A percentile compares a stretch with the other conserved stretches of the same genome.
Evolutionary conservation across 2,113 vertebrate genomes (phyloP).

Genomic region (Vulpes vulpes): DNA sequence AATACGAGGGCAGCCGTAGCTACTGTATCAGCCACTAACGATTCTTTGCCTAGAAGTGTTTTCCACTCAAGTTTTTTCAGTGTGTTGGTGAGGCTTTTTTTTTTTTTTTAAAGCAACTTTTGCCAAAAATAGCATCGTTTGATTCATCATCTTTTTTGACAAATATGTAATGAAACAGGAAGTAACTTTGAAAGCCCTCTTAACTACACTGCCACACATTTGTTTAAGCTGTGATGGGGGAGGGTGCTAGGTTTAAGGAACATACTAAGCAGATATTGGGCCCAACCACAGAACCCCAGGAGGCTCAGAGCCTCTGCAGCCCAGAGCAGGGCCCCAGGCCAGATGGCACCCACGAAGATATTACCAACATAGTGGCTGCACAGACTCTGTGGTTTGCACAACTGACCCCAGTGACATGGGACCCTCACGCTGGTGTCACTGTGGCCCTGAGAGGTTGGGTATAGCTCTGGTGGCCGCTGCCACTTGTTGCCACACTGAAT

Average conservation of each 20-base stretch:
- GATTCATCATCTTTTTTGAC: conserved; percentile 68
- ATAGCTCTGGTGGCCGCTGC: background rate
- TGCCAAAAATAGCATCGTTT: conserved; percentile 68
- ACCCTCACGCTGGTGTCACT: background rate
- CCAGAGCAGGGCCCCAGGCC: background rate
- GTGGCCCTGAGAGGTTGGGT: background rate
- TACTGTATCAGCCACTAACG: background rate
- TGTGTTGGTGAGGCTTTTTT: background rate
- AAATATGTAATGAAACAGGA: conserved; percentile 61
- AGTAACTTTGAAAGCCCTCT: conserved; percentile 62
- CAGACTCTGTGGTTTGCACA: background rate
- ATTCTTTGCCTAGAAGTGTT: conserved; percentile 47
- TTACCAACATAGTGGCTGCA: background rate
- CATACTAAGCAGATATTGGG: background rate
- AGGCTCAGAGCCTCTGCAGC: background rate
- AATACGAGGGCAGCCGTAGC: background rate
- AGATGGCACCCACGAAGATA: background rate
- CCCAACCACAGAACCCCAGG: background rate
- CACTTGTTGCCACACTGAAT: background rate
- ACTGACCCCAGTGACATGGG: background rate
- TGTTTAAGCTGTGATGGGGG: background rate
- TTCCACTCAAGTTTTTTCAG: conserved; percentile 27
- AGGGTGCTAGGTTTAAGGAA: background rate
- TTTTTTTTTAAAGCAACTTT: conserved; percentile 12
- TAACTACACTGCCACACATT: conserved; percentile 18